phyloP scores from a whole-genome alignment of 2,888 invertebrate species.

The Hermaeophaga mercurialis region DNA sequence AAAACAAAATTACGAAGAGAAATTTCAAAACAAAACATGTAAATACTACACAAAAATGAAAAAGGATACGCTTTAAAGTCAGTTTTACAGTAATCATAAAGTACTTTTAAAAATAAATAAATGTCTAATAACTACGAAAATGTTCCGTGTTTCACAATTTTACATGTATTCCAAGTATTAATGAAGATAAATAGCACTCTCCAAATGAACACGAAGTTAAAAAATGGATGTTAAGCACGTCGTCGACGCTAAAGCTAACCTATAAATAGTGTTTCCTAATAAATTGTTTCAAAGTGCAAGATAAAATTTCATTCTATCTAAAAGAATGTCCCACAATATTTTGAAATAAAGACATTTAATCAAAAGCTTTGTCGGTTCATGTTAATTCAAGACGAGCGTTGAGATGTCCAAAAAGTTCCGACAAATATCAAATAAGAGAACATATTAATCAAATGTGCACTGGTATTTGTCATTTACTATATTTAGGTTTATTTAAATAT shows the following conservation, averaged over 20 bases:
- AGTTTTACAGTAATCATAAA: too few relatives aligned
- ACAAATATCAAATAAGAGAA: conserved; percentile 6
- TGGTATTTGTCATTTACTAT: neutral
- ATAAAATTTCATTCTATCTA: conserved; percentile 10
- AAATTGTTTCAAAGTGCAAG: conserved; percentile 10
- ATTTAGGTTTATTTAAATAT: neutral
- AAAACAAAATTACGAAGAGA: too few relatives aligned
- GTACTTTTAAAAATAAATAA: neutral
- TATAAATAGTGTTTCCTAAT: conserved; percentile 12
- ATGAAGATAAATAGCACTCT: conserved; percentile 7
- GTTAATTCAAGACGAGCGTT: conserved; percentile 7
- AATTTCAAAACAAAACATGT: too few relatives aligned
- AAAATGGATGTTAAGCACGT: conserved; percentile 1
- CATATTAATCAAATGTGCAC: neutral
- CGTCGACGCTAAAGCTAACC: neutral
- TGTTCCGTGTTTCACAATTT: neutral
- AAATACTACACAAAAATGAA: too few relatives aligned
- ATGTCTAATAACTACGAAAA: neutral
- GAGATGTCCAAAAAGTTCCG: conserved; percentile 1
- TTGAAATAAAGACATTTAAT: conserved; percentile 1
- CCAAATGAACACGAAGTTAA: neutral
- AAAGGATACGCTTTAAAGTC: too few relatives aligned
- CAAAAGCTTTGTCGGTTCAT: neutral
- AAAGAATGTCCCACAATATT: conserved; percentile 9
- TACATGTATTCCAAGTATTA: neutral